phyloP scores from a whole-genome alignment of 2,888 invertebrate species.

The Phorcus lineatus region DNA sequence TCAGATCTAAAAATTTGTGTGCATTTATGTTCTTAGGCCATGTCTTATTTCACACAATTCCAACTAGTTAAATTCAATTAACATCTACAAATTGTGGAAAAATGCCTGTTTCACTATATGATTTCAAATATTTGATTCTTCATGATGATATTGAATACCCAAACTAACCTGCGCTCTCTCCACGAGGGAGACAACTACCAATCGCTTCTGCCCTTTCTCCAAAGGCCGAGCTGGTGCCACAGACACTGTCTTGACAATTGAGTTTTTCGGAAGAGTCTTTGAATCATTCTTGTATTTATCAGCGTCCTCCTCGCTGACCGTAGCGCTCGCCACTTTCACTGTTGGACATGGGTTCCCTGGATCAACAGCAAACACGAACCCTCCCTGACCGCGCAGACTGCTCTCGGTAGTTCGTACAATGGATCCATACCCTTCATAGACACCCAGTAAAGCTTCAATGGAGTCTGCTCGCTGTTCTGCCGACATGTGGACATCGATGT shows the following conservation, averaged over 20 bases:
- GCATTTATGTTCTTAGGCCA: too few relatives aligned
- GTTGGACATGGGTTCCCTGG: background rate
- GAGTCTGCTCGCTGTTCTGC: slow-evolving; percentile 28
- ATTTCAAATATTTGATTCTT: too few relatives aligned
- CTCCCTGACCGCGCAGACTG: background rate
- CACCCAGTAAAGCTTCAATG: slow-evolving; percentile 13
- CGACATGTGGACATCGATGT: slow-evolving; percentile 35
- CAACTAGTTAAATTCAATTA: too few relatives aligned
- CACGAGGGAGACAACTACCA: background rate
- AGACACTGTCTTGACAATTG: background rate
- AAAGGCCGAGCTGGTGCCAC: background rate
- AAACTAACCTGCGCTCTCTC: background rate
- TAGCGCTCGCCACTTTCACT: background rate
- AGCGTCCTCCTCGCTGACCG: background rate
- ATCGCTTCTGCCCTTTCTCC: background rate
- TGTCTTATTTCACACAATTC: too few relatives aligned
- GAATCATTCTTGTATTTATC: background rate
- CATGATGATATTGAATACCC: background rate
- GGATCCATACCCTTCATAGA: slow-evolving; percentile 24
- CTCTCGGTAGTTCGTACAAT: background rate
- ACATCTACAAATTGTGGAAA: too few relatives aligned
- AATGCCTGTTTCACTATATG: too few relatives aligned
- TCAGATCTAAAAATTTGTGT: too few relatives aligned
- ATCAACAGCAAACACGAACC: background rate
- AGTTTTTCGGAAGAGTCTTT: background rate